These are phyloP conservation scores for Pluvianellus socialis DNA, from an alignment of 2,113 vertebrate genomes.

Conservation along the genomic window DNA sequence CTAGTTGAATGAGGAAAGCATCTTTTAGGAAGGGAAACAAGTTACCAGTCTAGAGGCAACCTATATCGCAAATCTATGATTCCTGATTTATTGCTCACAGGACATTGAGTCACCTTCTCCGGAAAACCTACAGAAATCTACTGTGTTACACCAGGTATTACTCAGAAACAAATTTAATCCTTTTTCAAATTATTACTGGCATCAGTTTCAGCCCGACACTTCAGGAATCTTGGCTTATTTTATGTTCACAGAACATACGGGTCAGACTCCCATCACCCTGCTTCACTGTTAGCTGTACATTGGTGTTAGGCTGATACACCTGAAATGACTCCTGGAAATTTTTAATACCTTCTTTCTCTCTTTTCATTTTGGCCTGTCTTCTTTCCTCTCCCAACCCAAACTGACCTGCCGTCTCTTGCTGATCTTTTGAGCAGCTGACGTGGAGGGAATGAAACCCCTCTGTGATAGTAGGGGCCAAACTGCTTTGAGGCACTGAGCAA, in stretches of 20 bases:
- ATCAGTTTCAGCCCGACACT: neutral
- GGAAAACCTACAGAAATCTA: neutral
- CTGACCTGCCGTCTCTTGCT: neutral
- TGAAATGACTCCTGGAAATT: neutral
- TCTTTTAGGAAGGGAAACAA: neutral
- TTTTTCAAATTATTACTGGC: neutral
- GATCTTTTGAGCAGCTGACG: neutral
- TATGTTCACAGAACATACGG: fast-evolving
- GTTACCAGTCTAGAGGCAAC: neutral
- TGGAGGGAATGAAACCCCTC: neutral
- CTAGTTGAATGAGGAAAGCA: neutral
- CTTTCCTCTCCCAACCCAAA: neutral
- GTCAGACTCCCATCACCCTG: neutral
- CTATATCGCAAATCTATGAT: neutral
- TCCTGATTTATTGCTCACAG: neutral
- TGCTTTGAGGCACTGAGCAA: neutral
- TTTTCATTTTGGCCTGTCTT: neutral
- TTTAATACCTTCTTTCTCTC: neutral
- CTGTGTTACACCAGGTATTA: neutral
- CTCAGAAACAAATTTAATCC: neutral
- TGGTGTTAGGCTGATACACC: neutral
- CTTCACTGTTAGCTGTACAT: neutral
- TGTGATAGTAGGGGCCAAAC: neutral
- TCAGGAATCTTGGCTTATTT: neutral
- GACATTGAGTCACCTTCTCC: neutral